Conservation (phyloP, 2,888 invertebrate species). For the Ommatoiulus sabulosus region DNA sequence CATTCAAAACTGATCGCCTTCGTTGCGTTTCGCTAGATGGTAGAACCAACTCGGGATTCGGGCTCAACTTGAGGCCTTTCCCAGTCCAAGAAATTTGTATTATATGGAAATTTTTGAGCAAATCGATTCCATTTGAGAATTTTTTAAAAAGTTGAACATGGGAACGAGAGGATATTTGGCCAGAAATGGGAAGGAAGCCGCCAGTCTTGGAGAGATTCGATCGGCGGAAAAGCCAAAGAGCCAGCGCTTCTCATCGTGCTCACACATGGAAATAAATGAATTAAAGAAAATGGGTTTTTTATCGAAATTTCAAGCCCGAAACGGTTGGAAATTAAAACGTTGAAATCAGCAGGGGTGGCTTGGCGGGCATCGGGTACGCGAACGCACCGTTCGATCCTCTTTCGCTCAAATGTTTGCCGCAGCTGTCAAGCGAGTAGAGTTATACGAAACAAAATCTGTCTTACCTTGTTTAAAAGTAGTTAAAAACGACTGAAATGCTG, state of each 20-base stretch:
- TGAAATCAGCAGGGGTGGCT: constrained; percentile 29
- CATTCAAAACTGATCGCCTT: neutral
- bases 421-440: neutral
- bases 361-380: constrained; percentile 5
- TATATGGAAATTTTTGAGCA: constrained; percentile 2
- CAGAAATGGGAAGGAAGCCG: neutral
- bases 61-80: neutral
- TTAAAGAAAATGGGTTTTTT: neutral
- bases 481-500: neutral
- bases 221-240: neutral
- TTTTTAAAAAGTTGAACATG: constrained; percentile 25
- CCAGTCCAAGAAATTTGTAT: neutral
- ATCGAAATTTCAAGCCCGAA: constrained; percentile 20
- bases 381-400: neutral
- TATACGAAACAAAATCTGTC: neutral
- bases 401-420: neutral
- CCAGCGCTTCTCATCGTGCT: neutral
- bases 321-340: constrained; percentile 31
- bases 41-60: neutral
- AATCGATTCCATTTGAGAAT: constrained; percentile 36
- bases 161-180: neutral
- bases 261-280: neutral
- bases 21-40: neutral
- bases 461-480: constrained; percentile 23
- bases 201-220: neutral